These are phyloP conservation scores for Orthosia incerta DNA, from an alignment of 2,888 invertebrate species.

Conservation along the genomic window DNA sequence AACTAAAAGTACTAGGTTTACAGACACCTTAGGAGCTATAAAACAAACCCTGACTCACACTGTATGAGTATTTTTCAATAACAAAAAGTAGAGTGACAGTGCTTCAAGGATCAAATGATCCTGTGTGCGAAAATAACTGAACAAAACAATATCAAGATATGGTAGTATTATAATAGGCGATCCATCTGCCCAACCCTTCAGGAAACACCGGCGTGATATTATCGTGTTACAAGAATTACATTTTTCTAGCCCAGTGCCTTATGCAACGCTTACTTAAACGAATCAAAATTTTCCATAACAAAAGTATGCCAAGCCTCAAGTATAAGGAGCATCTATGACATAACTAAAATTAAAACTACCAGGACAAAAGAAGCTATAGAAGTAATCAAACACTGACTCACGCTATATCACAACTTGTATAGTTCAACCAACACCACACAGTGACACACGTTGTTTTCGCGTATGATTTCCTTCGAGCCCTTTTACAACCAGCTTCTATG, in stretches of 20 bases:
- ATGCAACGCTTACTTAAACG: no score
- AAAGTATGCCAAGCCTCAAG: no score
- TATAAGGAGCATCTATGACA: background rate
- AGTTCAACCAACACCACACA: background rate
- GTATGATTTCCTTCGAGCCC: background rate
- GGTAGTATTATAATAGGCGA: no score
- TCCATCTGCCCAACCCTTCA: no score
- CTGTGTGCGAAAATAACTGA: no score
- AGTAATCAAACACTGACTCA: background rate
- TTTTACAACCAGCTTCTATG: background rate
- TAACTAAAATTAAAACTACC: constrained; percentile 4
- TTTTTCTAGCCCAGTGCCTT: no score
- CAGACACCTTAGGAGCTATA: background rate
- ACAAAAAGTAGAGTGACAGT: background rate
- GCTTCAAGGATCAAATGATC: no score
- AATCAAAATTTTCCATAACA: no score
- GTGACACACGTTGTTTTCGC: background rate
- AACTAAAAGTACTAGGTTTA: background rate
- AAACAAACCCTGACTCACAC: background rate
- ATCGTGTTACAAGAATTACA: no score
- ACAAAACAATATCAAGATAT: no score
- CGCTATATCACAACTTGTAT: background rate
- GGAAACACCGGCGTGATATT: no score
- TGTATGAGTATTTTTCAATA: background rate
- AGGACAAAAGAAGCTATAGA: background rate